Evolutionary conservation across 2,888 invertebrate species (phyloP).

Genomic region (Ophraella communa): DNA sequence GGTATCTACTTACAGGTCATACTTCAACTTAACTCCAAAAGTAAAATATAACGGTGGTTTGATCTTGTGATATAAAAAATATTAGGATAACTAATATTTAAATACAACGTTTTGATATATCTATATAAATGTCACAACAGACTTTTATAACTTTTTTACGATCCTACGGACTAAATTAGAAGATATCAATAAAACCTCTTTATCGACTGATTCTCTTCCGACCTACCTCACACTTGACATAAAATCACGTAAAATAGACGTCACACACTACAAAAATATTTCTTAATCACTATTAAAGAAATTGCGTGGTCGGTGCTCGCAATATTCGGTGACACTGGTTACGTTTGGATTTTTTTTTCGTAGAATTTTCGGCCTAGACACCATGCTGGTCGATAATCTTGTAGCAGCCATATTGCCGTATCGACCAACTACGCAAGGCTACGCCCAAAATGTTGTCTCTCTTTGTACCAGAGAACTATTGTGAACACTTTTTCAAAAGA

Average conservation of each 20-base stretch:
- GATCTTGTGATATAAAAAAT: too few species aligned
- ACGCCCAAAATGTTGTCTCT: slow-evolving; percentile 55
- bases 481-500: slow-evolving; percentile 36
- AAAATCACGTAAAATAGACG: slow-evolving; percentile 26
- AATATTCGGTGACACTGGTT: slow-evolving; percentile 54
- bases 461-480: slow-evolving; percentile 46
- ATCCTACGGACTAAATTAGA: background rate
- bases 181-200: slow-evolving; percentile 8
- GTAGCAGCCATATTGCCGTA: slow-evolving; percentile 60
- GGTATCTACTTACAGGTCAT: too few species aligned
- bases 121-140: background rate
- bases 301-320: slow-evolving; percentile 44
- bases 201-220: slow-evolving; percentile 38
- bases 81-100: background rate
- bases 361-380: slow-evolving; percentile 51
- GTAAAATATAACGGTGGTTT: too few species aligned
- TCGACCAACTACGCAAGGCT: slow-evolving; percentile 57
- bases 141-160: slow-evolving; percentile 1
- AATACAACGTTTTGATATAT: background rate
- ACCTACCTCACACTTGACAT: slow-evolving; percentile 44
- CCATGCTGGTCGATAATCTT: slow-evolving; percentile 54
- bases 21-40: too few species aligned
- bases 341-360: slow-evolving; percentile 44
- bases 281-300: slow-evolving; percentile 36
- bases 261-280: slow-evolving; percentile 33